phyloP scores from a whole-genome alignment of 2,888 invertebrate genomes.

The Coecobrya sp. region DNA sequence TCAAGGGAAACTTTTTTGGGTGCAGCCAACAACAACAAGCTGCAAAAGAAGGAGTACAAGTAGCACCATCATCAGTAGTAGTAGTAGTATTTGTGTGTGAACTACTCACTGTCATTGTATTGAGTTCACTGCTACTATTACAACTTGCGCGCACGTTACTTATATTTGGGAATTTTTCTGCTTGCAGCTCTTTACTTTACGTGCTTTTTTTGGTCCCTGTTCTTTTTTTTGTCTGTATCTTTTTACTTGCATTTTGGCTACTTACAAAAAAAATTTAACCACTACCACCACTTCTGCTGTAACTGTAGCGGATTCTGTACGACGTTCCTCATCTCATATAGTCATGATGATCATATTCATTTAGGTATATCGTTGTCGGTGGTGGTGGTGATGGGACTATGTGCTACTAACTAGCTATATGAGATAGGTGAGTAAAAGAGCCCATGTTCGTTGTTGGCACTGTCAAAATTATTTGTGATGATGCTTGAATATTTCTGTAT shows the following conservation, averaged over 20 bases:
- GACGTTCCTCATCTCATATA: neutral
- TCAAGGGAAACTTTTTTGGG: constrained; percentile 62
- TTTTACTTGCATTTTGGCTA: neutral
- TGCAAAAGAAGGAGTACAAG: neutral
- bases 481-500: neutral
- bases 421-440: neutral
- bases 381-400: no score
- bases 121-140: constrained; percentile 44
- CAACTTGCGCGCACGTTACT: constrained; percentile 10
- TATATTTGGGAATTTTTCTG: neutral
- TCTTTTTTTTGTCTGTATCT: neutral
- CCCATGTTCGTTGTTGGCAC: neutral
- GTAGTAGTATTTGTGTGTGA: neutral
- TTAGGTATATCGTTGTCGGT: no score
- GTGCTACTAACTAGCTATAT: no score
- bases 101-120: constrained; percentile 41
- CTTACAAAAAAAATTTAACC: no score
- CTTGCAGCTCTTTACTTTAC: constrained; percentile 31
- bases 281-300: neutral
- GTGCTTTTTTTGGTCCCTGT: constrained; percentile 13
- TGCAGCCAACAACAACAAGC: constrained; percentile 55
- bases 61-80: no score
- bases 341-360: no score
- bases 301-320: neutral
- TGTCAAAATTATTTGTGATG: constrained; percentile 32